phyloP scores from a whole-genome alignment of 1,140 invertebrate species.

The Galendromus occidentalis region DNA sequence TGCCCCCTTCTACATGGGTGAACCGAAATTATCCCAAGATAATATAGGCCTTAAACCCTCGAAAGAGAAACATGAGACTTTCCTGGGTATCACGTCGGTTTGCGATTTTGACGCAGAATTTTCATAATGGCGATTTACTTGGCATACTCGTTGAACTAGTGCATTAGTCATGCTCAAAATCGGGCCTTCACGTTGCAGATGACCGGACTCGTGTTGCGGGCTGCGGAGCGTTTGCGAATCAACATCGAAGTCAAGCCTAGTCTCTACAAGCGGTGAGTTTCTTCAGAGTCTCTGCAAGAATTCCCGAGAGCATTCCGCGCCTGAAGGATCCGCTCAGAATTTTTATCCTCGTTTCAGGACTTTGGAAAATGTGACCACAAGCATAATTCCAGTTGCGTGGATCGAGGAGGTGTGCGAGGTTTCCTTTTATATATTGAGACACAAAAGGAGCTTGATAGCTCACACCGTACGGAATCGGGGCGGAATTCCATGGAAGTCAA shows the following conservation, averaged over 20 bases:
- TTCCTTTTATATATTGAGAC: no score
- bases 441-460: no score
- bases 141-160: no score
- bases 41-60: constrained; percentile 18
- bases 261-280: not conserved
- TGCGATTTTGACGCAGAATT: no score
- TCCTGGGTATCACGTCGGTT: constrained; percentile 22
- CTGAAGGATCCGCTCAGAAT: no score
- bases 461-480: no score
- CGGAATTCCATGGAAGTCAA: no score
- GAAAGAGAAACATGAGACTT: constrained; percentile 23
- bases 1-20: constrained; percentile 23
- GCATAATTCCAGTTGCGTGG: not conserved
- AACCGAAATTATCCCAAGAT: constrained; percentile 19
- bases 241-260: not conserved
- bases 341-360: not conserved
- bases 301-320: no score
- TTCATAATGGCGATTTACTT: not conserved
- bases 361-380: not conserved
- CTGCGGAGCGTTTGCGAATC: not conserved
- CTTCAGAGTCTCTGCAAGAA: no score
- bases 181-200: not conserved
- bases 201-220: not conserved
- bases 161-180: no score
- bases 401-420: not conserved